Conservation (phyloP, 2,888 invertebrate species). For the Meganola albula region DNA sequence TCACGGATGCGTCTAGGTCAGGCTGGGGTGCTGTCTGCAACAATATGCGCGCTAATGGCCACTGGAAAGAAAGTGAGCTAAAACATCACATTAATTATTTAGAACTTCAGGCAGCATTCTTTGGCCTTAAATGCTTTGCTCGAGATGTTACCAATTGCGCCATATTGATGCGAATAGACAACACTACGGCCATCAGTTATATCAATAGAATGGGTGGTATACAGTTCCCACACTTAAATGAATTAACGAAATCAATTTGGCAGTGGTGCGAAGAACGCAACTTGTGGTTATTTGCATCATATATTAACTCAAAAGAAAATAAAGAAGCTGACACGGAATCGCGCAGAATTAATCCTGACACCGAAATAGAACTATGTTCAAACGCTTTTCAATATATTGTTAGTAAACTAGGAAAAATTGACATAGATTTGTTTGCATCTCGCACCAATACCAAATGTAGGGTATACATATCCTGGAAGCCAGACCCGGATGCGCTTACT, state of each 20-base stretch:
- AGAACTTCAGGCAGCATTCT: slow-evolving; percentile 3
- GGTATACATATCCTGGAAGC: slow-evolving; percentile 6
- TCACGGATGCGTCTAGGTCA: slow-evolving; percentile 4
- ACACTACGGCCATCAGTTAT: slow-evolving; percentile 8
- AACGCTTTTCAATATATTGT: slow-evolving; percentile 1
- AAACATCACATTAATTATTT: slow-evolving; percentile 11
- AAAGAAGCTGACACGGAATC: slow-evolving; percentile 9
- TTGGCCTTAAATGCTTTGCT: slow-evolving; percentile 1
- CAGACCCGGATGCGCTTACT: slow-evolving; percentile 8
- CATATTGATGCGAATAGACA: slow-evolving; percentile 7
- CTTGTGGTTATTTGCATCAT: slow-evolving; percentile 7
- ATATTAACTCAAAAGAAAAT: slow-evolving; percentile 11
- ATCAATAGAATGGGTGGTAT: slow-evolving; percentile 5
- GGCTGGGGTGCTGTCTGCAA: slow-evolving; percentile 5
- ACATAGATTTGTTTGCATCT: slow-evolving; percentile 8
- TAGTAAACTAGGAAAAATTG: background rate
- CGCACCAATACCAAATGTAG: slow-evolving; percentile 8
- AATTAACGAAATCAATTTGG: slow-evolving; percentile 6
- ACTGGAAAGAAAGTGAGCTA: slow-evolving; percentile 6
- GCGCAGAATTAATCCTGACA: slow-evolving; percentile 3
- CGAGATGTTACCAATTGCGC: background rate
- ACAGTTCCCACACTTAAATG: slow-evolving; percentile 8
- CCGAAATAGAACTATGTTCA: slow-evolving; percentile 3
- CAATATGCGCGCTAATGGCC: slow-evolving; percentile 4
- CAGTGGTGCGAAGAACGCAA: slow-evolving; percentile 10